Conservation (phyloP, 2,113 vertebrate genomes). For the zebrafish (Danio rerio) region DNA sequence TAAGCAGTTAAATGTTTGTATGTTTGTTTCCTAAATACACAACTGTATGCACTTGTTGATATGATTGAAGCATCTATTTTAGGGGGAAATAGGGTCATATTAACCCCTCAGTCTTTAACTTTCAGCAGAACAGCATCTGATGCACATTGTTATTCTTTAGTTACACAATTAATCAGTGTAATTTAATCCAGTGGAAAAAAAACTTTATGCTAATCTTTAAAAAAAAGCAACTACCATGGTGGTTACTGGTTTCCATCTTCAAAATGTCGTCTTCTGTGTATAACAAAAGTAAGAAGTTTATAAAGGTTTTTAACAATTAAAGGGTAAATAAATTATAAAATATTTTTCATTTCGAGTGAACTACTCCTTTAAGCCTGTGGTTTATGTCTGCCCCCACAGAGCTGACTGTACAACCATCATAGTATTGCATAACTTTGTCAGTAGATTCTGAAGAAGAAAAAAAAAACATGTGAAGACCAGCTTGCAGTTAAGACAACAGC, state of each 20-base stretch:
- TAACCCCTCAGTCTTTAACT: not conserved
- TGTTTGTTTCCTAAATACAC: not conserved
- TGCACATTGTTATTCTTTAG: not conserved
- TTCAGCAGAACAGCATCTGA: not conserved
- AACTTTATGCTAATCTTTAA: no score
- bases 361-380: not conserved
- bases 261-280: no score
- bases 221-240: no score
- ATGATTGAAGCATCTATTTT: not conserved
- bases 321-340: no score
- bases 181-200: no score
- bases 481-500: not conserved
- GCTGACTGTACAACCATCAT: not conserved
- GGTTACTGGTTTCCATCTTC: no score
- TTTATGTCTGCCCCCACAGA: not conserved
- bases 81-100: not conserved
- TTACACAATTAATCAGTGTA: no score
- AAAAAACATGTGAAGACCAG: not conserved
- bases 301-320: no score
- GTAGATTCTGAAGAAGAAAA: not conserved
- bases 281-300: no score
- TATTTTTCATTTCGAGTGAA: no score
- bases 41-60: no score
- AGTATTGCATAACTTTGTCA: conserved; percentile 8
- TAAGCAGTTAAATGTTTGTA: not conserved